These are phyloP conservation scores for Pitangus sulphuratus DNA, from an alignment of 2,797 vertebrate genomes.

Conservation along the genomic window DNA sequence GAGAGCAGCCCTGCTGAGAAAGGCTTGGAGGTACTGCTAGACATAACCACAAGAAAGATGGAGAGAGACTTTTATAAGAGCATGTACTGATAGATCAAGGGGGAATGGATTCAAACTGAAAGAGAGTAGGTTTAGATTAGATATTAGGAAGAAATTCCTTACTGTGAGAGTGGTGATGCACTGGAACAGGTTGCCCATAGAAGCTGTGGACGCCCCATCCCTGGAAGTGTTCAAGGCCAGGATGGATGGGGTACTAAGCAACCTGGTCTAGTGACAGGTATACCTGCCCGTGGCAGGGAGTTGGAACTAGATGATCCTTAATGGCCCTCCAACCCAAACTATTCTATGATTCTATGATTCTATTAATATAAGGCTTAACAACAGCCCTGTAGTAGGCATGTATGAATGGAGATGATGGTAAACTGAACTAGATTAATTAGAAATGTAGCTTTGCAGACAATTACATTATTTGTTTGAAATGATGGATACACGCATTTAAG, in stretches of 20 bases:
- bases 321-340: neutral
- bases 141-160: neutral
- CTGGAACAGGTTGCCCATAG: neutral
- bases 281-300: neutral
- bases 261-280: neutral
- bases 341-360: neutral
- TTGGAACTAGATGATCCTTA: neutral
- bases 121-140: neutral
- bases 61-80: neutral
- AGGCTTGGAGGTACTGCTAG: neutral
- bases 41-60: neutral
- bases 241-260: neutral
- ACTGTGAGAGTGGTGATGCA: neutral
- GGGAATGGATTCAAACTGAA: neutral
- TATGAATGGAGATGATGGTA: conserved; percentile 4
- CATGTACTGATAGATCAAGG: neutral
- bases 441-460: conserved; percentile 31
- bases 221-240: neutral
- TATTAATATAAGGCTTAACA: neutral
- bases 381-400: neutral
- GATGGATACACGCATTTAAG: neutral
- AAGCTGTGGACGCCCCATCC: neutral
- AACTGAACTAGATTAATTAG: conserved; percentile 44
- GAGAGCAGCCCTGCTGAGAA: neutral
- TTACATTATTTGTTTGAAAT: conserved; percentile 58